Percentiles rank a stretch among this genome's conserved stretches.
phyloP scores from a whole-genome alignment of 2,888 invertebrate species.

The Trichopria drosophilae region DNA sequence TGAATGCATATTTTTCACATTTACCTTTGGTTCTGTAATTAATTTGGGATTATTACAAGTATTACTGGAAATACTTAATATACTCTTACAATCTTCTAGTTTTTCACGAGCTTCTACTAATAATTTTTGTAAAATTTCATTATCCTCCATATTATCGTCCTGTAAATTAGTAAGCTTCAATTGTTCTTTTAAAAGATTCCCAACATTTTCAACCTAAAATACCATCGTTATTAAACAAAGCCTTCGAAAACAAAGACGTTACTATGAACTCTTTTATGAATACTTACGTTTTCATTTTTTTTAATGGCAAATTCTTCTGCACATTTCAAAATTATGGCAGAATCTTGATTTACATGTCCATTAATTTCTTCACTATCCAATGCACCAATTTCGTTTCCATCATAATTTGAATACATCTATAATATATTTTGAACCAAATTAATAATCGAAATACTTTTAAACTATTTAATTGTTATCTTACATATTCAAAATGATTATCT shows the following conservation, averaged over 20 bases:
- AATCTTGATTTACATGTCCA: conserved; percentile 71
- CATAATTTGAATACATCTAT: conserved; percentile 79
- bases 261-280: conserved; percentile 4
- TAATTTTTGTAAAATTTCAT: conserved; percentile 65
- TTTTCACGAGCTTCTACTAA: conserved; percentile 67
- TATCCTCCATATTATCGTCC: conserved; percentile 59
- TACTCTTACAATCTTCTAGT: conserved; percentile 85
- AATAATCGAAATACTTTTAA: conserved; percentile 12
- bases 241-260: background rate
- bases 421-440: conserved; percentile 36
- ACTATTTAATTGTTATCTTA: conserved; percentile 48
- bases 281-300: conserved; percentile 54
- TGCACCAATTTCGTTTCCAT: conserved; percentile 86
- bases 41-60: conserved; percentile 90
- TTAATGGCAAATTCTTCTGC: conserved; percentile 71
- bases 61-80: conserved; percentile 87
- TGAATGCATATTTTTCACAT: background rate
- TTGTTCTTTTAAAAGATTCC: conserved; percentile 48
- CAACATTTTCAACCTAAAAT: conserved; percentile 48
- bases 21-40: conserved; percentile 73
- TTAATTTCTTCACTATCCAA: conserved; percentile 90
- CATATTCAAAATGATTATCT: conserved; percentile 88
- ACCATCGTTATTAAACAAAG: background rate
- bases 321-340: conserved; percentile 71
- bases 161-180: conserved; percentile 43